Evolutionary conservation across 1,140 invertebrate genomes (phyloP).

Genomic region (Hyposmocoma kahamanoa): DNA sequence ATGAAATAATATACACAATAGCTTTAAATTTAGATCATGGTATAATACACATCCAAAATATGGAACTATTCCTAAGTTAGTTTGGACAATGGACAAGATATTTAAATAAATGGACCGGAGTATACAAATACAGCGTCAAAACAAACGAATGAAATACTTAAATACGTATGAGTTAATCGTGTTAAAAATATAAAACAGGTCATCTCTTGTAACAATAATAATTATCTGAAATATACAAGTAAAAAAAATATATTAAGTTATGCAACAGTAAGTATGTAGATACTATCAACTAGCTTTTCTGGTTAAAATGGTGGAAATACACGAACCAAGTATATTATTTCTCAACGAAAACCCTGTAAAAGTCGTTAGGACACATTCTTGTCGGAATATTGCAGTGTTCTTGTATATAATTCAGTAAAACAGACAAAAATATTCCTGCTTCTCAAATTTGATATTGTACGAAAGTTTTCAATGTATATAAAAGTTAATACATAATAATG

Average conservation of each 20-base stretch:
- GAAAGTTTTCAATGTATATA: no score
- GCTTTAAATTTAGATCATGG: conserved; percentile 65
- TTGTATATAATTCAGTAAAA: neutral
- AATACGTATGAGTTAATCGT: conserved; percentile 53
- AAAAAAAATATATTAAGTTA: conserved; percentile 69
- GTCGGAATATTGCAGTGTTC: neutral
- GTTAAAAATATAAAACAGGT: conserved; percentile 66
- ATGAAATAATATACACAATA: conserved; percentile 72
- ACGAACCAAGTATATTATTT: neutral
- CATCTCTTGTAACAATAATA: conserved; percentile 65
- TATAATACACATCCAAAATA: conserved; percentile 71
- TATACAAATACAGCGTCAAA: neutral
- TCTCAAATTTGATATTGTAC: no score
- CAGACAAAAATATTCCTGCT: no score
- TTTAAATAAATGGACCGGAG: conserved; percentile 52
- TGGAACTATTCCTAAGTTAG: conserved; percentile 68
- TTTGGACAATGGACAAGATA: conserved; percentile 68
- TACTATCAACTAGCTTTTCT: conserved; percentile 46
- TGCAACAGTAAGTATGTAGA: conserved; percentile 56
- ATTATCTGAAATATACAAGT: conserved; percentile 69
- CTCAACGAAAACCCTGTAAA: conserved; percentile 1
- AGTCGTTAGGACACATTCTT: neutral
- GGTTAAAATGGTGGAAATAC: conserved; percentile 37
- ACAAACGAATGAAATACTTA: conserved; percentile 45
- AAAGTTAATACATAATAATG: no score